phyloP scores from a whole-genome alignment of 2,797 vertebrate genomes.

The Parauchenoglanis punctatus region DNA sequence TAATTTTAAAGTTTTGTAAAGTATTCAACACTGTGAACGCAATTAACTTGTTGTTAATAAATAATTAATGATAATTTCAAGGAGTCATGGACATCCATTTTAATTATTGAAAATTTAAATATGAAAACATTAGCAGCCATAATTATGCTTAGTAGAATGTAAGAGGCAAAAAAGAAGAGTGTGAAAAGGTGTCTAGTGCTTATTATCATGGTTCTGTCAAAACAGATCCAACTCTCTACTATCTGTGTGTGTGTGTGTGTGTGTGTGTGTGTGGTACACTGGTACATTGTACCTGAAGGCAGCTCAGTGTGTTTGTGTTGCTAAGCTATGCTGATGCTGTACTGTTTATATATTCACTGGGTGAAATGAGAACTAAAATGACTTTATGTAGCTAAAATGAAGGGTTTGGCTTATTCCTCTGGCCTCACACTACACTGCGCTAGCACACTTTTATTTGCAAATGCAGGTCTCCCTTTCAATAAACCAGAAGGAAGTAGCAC shows the following conservation, averaged over 20 bases:
- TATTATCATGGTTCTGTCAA: constrained; percentile 10
- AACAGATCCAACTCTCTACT: constrained; percentile 12
- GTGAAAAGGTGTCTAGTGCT: background rate
- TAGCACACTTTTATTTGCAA: constrained; percentile 39
- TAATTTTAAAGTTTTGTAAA: constrained; percentile 82
- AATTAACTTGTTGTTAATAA: constrained; percentile 91
- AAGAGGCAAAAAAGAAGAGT: background rate
- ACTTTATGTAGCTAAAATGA: constrained; percentile 46
- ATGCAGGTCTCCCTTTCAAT: constrained; percentile 34
- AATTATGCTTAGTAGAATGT: constrained; percentile 30
- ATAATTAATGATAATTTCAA: constrained; percentile 87
- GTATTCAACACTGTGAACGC: constrained; percentile 79
- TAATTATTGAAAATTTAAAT: constrained; percentile 86
- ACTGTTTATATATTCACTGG: constrained; percentile 45
- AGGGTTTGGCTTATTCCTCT: constrained; percentile 25
- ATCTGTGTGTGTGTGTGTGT: background rate
- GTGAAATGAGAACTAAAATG: constrained; percentile 42
- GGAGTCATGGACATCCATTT: constrained; percentile 80
- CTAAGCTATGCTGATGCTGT: constrained; percentile 20
- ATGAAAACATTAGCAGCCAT: constrained; percentile 68
- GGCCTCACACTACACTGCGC: background rate
- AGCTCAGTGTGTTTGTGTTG: constrained; percentile 39
- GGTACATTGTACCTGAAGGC: constrained; percentile 25
- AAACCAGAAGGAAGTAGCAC: constrained; percentile 40
- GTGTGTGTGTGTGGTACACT: background rate